Evolutionary conservation across 30 jellyfish, hydroid and myxozoan species (phyloP), one percentile per base, ranked within the genome.

Genomic region (Pseudorhiza aurosa): DNA sequence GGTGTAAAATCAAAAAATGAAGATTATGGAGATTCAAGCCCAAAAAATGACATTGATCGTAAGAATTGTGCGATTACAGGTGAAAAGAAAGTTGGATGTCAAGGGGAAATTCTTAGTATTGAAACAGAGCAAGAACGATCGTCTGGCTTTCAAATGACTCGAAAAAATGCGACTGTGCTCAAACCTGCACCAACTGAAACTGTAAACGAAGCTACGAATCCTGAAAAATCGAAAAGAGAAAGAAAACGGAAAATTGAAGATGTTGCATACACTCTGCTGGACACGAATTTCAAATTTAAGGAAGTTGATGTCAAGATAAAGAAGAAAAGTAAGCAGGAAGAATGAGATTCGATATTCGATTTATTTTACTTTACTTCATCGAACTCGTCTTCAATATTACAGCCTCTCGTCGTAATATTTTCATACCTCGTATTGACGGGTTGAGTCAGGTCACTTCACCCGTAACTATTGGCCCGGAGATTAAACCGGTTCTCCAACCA

Each of bases 231-330:
- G 0, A 47, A 59, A 51, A 65, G n/a, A 35, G 72, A 11, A 24
- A 32, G 6, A 21, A 53, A 33, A 72, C 32, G 83, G 30, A 65
- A 50, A 25, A 3, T 80, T 3, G 91, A 64, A 1, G 68, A 65
- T 33, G 91, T 80, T 2, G 60, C 47, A 22, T 80, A 63, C 43
- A 0, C 29, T 1, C 36, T 80, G 27, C 17, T 43, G 30, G 91
- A 80, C 27, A 65, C 91, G 2, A 67, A 65, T 27, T 80, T 47
- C 53, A 65, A 64, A 24, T 26, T 50, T 31, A 56, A 0, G 1
- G 76, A 65, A 65, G 58, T 68, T 21, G 43, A 31, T n/a, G 39
- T 46, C 10, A 59, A 59, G 21, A n/a, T 17, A 8, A 76, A 76
- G 62, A 76, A 76, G 40, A 25, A 73, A 39, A 32, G 19, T 36